Percentiles rank a stretch among this genome's conserved stretches.
phyloP scores from a whole-genome alignment of 2,113 vertebrate species.

The Cynocephalus volans region DNA sequence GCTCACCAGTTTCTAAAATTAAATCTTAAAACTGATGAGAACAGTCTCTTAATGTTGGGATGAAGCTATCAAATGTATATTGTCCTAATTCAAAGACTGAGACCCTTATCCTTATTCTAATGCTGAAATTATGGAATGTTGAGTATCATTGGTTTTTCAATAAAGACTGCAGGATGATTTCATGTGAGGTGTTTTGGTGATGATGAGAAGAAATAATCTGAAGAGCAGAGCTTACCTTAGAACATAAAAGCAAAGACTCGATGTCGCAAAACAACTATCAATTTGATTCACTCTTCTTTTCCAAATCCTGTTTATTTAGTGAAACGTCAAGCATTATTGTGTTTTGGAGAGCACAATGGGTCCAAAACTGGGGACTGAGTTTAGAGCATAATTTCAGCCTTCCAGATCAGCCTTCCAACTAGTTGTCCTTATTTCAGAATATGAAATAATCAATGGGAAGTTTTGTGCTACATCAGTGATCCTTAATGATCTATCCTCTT shows the following conservation, averaged over 20 bases:
- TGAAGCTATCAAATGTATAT: not conserved
- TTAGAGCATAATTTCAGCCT: not conserved
- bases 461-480: no score
- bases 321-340: not conserved
- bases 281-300: not conserved
- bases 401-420: not conserved
- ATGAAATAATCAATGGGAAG: not conserved
- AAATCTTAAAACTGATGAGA: not conserved
- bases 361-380: not conserved
- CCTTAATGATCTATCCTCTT: not conserved
- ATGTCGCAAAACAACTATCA: not conserved
- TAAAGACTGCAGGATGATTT: not conserved
- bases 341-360: not conserved
- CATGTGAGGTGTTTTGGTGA: not conserved
- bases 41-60: not conserved
- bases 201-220: not conserved
- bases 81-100: not conserved
- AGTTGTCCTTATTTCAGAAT: not conserved
- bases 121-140: not conserved
- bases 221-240: not conserved
- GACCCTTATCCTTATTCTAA: not conserved
- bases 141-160: not conserved
- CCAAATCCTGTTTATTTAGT: not conserved
- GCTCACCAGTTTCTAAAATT: not conserved
- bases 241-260: not conserved